Evolutionary conservation across 2,888 invertebrate genomes (phyloP), one percentile per base, ranked within the genome.

Genomic region (Tiliacea aurago): DNA sequence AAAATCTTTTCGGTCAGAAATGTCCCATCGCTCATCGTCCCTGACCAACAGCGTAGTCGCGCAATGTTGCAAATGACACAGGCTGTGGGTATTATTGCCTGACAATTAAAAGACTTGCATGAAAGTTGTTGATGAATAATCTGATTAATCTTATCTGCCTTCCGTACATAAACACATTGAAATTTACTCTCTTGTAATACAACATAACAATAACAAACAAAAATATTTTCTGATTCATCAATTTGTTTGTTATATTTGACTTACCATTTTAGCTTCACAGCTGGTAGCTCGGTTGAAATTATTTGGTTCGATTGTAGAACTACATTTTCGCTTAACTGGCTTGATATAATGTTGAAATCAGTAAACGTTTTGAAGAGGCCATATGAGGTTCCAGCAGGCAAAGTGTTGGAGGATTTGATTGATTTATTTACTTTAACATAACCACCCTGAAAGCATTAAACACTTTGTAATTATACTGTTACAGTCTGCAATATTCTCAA

Each of bases 301-400:
- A 95, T 85, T 96, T 96, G 86, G 83, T 93, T 94, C 10, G 93
- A 89, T 88, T 93, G 91, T 64, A 74, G 55, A 53, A 98, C 91
- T 63, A 98, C 96, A 88, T 97, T 97, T 81, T 97, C 96, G 7
- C 97, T 97, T 90, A 98, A 97, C 62, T 96, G 91, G 77, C 97
- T 97, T 86, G 98, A 96, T 11, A 97, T 96, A 82, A 97, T 96
- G 53, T 97, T 97, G 90, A 98, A 99, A 28, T 97, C 97, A 9
- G 98, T 97, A 91, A 97, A 98, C n/a, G 98, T 98, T 68, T 97
- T 97, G 89, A 98, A 98, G 76, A 98, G 97, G 86, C 98, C 97
- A 90, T 97, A 97, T 61, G 98, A 97, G 55, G 97, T 94, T 53
- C 97, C 98, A 59, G 96, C 93, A 0, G 99, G 99, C 79, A 99